Evolutionary conservation across 1,140 invertebrate species (phyloP).

Genomic region (Spodoptera frugiperda): DNA sequence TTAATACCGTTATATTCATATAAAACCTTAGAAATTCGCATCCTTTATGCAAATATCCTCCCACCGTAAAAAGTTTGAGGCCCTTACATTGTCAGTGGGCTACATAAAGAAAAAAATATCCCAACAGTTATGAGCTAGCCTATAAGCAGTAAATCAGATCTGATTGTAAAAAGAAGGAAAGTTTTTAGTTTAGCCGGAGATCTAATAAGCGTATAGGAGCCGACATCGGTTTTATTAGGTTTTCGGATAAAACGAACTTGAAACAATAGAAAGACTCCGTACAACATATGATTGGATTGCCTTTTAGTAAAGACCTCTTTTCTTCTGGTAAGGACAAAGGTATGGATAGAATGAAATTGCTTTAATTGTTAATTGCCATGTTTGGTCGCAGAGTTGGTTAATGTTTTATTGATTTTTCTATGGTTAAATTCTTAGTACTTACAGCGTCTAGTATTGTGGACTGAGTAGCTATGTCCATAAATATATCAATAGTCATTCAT

Average conservation of each 20-base stretch:
- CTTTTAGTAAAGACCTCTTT: conserved; percentile 2
- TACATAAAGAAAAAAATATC: conserved; percentile 6
- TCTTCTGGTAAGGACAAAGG: not conserved
- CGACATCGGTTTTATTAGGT: conserved; percentile 2
- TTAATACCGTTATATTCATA: conserved; percentile 3
- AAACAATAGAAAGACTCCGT: conserved; percentile 6
- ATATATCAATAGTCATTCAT: no score
- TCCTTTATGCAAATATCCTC: conserved; percentile 8
- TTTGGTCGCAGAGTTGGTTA: no score
- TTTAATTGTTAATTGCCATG: no score
- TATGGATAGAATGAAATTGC: no score
- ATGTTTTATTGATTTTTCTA: no score
- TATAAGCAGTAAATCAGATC: conserved; percentile 18
- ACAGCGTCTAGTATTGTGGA: no score
- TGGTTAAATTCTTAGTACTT: no score
- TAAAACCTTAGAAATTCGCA: conserved; percentile 5
- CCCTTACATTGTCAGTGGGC: conserved; percentile 8
- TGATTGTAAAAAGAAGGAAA: conserved; percentile 21
- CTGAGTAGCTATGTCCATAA: no score
- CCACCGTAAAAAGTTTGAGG: conserved; percentile 22
- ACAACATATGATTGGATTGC: conserved; percentile 15
- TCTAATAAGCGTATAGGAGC: conserved; percentile 5
- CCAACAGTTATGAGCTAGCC: not conserved
- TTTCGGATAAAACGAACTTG: conserved; percentile 6
- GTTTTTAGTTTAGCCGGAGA: conserved; percentile 13